A percentile compares a stretch with the other conserved stretches of the same genome.
Evolutionary conservation across 2,113 vertebrate species (phyloP).

Genomic region (Silurus asotus): DNA sequence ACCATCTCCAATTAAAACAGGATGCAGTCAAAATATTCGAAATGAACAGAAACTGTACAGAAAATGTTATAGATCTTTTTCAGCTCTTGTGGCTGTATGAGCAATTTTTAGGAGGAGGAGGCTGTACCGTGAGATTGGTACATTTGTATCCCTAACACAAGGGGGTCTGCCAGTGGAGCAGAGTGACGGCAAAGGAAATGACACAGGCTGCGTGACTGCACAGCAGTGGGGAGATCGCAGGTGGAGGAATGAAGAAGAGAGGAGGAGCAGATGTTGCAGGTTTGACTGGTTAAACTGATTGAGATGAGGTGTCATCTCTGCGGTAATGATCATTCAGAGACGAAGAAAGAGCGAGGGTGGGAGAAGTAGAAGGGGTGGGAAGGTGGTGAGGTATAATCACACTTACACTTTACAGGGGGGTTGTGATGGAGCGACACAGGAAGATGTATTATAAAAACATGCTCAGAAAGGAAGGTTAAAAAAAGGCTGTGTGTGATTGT

Average conservation of each 20-base stretch:
- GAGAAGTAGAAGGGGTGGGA: neutral
- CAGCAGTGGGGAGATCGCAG: constrained; percentile 41
- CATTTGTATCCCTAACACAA: constrained; percentile 17
- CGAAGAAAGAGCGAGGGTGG: constrained; percentile 28
- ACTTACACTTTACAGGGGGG: constrained; percentile 32
- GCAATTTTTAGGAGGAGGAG: neutral
- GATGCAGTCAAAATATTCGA: constrained; percentile 17
- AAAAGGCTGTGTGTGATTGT: constrained; percentile 4
- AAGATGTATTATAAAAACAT: constrained; percentile 58
- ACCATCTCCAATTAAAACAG: constrained; percentile 9
- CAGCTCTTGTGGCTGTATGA: constrained; percentile 11
- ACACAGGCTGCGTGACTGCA: constrained; percentile 40
- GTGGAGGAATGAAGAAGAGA: constrained; percentile 47
- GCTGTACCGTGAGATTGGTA: constrained; percentile 16
- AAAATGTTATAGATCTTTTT: neutral
- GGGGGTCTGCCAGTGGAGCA: constrained; percentile 44
- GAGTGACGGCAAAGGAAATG: constrained; percentile 54
- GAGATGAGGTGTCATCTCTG: constrained; percentile 61
- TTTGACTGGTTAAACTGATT: constrained; percentile 59
- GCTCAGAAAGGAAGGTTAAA: constrained; percentile 30
- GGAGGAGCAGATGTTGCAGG: constrained; percentile 58
- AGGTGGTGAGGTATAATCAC: constrained; percentile 49
- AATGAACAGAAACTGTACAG: constrained; percentile 1
- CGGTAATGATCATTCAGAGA: constrained; percentile 61
- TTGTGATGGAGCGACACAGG: constrained; percentile 19